Percentiles rank a stretch among this genome's conserved stretches.
phyloP scores from a whole-genome alignment of 2,888 invertebrate genomes.

The Coelogynopora nodosa region DNA sequence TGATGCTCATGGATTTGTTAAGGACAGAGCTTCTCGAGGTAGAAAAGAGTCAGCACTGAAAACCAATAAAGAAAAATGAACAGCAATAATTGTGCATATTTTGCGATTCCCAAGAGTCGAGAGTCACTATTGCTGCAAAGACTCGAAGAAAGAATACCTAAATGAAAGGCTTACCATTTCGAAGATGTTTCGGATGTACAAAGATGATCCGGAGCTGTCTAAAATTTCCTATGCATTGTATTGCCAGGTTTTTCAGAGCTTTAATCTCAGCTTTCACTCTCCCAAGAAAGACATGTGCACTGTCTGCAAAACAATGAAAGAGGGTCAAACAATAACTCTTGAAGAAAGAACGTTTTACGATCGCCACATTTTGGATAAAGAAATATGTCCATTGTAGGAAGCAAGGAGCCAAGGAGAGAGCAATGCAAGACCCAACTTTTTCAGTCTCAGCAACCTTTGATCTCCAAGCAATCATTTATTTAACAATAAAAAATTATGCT shows the following conservation, averaged over 20 bases:
- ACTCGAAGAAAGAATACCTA: conserved; percentile 9
- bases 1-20: conserved; percentile 17
- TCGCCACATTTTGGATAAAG: conserved; percentile 1
- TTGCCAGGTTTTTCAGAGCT: conserved; percentile 18
- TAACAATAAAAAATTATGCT: neutral
- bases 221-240: conserved; percentile 17
- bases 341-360: conserved; percentile 25
- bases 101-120: neutral
- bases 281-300: conserved; percentile 20
- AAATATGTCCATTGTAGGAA: conserved; percentile 6
- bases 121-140: neutral
- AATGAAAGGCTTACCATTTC: conserved; percentile 17
- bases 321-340: conserved; percentile 14
- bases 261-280: conserved; percentile 19
- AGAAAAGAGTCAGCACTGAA: conserved; percentile 5
- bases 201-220: neutral
- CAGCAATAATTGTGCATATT: conserved; percentile 25
- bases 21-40: conserved; percentile 1
- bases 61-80: conserved; percentile 3
- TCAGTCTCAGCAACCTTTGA: conserved; percentile 26
- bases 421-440: conserved; percentile 25
- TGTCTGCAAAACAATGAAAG: neutral
- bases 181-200: conserved; percentile 24
- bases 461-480: conserved; percentile 15
- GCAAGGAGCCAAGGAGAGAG: neutral